These are phyloP conservation scores for Phalacrocorax pelagicus DNA, from an alignment of 2,113 vertebrate species.

Conservation along the genomic window DNA sequence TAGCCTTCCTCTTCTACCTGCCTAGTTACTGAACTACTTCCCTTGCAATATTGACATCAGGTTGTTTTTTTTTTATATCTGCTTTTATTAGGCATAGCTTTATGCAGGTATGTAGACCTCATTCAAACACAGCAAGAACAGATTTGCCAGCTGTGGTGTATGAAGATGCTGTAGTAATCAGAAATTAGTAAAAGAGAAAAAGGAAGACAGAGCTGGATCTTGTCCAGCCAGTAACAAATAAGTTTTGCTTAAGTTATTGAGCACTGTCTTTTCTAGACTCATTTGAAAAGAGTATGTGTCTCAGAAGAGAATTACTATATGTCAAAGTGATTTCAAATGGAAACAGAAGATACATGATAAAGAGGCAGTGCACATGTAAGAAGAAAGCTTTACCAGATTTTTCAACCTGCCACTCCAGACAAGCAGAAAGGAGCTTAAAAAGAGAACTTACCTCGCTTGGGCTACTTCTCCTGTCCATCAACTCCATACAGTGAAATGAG, in stretches of 20 bases:
- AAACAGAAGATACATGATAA: background rate
- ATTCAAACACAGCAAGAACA: background rate
- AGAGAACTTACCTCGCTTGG: background rate
- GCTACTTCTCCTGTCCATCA: background rate
- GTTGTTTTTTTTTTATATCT: background rate
- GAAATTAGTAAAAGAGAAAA: background rate
- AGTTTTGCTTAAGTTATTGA: background rate
- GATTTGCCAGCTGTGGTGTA: no score
- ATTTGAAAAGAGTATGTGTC: background rate
- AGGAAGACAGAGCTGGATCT: background rate
- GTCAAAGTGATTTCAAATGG: background rate
- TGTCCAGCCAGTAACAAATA: background rate
- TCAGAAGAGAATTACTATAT: background rate
- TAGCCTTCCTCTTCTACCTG: background rate
- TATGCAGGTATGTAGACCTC: background rate
- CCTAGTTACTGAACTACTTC: background rate
- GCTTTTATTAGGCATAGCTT: background rate
- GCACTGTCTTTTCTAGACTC: background rate
- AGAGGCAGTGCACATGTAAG: background rate
- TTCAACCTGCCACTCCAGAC: background rate
- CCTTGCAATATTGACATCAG: background rate
- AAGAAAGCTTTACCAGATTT: background rate
- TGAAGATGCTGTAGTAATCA: background rate
- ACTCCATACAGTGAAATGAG: background rate
- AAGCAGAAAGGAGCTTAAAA: background rate